Base-by-base conservation (phyloP, 1,140 invertebrate species). In the Lepidurus couesii region DNA sequence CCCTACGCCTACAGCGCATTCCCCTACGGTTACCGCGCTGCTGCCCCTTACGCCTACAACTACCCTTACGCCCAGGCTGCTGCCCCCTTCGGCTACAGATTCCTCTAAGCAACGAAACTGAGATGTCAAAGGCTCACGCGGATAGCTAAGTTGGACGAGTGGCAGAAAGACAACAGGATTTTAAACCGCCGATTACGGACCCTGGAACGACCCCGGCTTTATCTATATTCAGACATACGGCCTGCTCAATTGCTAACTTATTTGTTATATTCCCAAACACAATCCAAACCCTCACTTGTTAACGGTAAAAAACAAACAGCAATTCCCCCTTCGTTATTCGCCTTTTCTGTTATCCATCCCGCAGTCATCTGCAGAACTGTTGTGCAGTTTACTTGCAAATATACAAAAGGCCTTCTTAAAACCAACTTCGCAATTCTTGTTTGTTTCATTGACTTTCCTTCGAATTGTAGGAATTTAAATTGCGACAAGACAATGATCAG, bases 341-440 rank as follows among this genome's bases (percentile, higher is more conserved):
- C 53, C 53, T 65, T 11, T 65, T 34, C n/a, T 65, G 53, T 65
- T 65, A 16, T 21, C 13, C 53, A 65, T 16, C 53, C 53, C 16
- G 53, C 53, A 65, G 53, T 65, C 53, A 21, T 4, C 53, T 65
- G 53, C 53, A 65, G 53, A 65, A 65, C 53, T 65, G 53, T 65
- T 65, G 53, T 65, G 13, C n/a, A 21, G 53, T 65, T 65, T 65
- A 65, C 21, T 65, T 65, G 53, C 53, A 65, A 65, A 65, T 65
- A 65, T 16, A 65, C 13, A 21, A 21, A 34, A 65, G 53, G 53
- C 53, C 2, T 65, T 21, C 53, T 65, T 21, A 11, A 65, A 65
- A 65, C 53, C 21, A 13, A 65, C 16, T 65, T 9, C 53, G 16
- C 53, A 65, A 65, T 13, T 65, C 0, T 10, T 47, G 3, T 47